A percentile compares a stretch with the other conserved stretches of the same genome.
These are phyloP conservation scores for Rhabdophis nuchalis DNA, from an alignment of 2,797 vertebrate species.

Conservation along the genomic window DNA sequence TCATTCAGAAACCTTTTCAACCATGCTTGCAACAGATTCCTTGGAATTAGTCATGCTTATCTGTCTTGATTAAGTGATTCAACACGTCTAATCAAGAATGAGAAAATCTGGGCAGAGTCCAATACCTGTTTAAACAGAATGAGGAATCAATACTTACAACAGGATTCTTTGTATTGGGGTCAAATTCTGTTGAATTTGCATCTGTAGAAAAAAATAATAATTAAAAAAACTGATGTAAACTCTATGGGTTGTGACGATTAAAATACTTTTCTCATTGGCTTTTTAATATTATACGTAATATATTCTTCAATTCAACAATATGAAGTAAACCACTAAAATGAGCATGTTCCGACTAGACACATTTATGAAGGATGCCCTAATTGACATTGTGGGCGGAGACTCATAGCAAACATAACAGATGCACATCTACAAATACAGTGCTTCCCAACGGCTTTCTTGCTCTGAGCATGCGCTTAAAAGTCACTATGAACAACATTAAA, in stretches of 20 bases:
- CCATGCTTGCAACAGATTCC: background rate
- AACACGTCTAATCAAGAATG: background rate
- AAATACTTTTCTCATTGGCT: background rate
- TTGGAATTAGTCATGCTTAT: background rate
- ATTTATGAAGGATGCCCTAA: background rate
- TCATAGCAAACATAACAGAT: background rate
- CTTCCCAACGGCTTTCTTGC: background rate
- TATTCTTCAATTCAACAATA: background rate
- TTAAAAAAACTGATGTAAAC: background rate
- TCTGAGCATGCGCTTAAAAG: background rate
- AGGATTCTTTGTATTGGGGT: conserved; percentile 66
- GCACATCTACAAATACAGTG: background rate
- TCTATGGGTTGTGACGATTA: conserved; percentile 7
- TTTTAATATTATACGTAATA: background rate
- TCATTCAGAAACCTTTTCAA: background rate
- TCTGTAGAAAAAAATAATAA: conserved; percentile 57
- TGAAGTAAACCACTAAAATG: background rate
- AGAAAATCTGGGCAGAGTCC: background rate
- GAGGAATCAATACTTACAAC: conserved; percentile 69
- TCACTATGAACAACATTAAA: background rate
- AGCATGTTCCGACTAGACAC: background rate
- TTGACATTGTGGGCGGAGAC: background rate
- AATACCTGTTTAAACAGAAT: background rate
- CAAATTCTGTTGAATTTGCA: conserved; percentile 79
- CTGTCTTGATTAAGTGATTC: background rate